These are phyloP conservation scores for Trichoplusia ni DNA, from an alignment of 1,140 invertebrate genomes.

Conservation along the genomic window DNA sequence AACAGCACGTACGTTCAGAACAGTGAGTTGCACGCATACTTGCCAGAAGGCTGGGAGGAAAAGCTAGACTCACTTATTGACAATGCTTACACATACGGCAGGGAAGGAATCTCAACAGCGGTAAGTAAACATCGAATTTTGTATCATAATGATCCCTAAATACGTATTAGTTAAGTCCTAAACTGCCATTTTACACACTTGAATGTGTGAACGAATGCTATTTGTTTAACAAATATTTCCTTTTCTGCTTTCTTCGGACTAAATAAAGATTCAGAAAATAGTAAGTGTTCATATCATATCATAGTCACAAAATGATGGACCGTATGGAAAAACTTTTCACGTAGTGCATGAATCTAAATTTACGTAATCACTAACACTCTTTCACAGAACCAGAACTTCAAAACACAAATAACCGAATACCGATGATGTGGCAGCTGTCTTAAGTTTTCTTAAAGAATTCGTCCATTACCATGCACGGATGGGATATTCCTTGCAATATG, in stretches of 20 bases:
- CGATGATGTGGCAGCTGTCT: too few relatives aligned
- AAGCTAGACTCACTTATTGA: conserved; percentile 93
- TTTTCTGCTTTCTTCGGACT: conserved; percentile 18
- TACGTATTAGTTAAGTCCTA: too few relatives aligned
- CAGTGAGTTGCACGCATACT: conserved; percentile 89
- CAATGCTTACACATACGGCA: conserved; percentile 95
- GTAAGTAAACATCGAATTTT: too few relatives aligned
- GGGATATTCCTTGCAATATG: too few relatives aligned
- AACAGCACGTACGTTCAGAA: conserved; percentile 95
- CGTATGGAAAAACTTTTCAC: background rate
- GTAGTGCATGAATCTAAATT: background rate
- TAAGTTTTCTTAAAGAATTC: too few relatives aligned
- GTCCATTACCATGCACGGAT: too few relatives aligned
- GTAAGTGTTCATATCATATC: conserved; percentile 8
- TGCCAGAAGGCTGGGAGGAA: conserved; percentile 89
- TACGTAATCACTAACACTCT: too few relatives aligned
- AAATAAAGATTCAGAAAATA: conserved; percentile 12
- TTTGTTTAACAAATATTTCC: conserved; percentile 8
- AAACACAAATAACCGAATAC: too few relatives aligned
- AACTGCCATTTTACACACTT: too few relatives aligned
- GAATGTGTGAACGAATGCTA: too few relatives aligned
- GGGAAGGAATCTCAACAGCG: conserved; percentile 91
- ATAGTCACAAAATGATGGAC: background rate
- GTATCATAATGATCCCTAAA: too few relatives aligned
- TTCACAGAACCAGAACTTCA: too few relatives aligned